phyloP scores from a whole-genome alignment of 2,797 vertebrate genomes.

The Cynopterus sphinx region DNA sequence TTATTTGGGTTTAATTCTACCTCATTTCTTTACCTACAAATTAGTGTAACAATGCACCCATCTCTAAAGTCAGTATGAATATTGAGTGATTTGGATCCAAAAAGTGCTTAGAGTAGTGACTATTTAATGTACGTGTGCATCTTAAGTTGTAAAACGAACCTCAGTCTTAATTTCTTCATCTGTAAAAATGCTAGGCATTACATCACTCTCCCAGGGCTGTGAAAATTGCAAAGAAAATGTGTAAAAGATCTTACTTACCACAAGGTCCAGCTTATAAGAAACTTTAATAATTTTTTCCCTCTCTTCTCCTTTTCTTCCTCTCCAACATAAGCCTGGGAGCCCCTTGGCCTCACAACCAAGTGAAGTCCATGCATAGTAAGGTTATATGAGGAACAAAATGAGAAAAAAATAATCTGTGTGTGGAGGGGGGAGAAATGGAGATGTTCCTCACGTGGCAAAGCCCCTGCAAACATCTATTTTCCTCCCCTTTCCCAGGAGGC shows the following conservation, averaged over 20 bases:
- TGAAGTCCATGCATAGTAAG: neutral
- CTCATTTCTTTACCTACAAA: neutral
- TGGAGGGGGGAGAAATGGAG: neutral
- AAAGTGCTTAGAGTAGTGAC: neutral
- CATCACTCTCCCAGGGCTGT: neutral
- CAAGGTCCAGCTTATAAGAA: neutral
- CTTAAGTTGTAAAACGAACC: neutral
- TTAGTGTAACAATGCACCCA: neutral
- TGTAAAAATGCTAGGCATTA: neutral
- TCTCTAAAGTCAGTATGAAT: neutral
- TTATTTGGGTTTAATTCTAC: neutral
- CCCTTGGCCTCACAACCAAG: neutral
- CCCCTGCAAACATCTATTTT: neutral
- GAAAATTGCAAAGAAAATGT: constrained; percentile 2
- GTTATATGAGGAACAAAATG: neutral
- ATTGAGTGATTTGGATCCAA: neutral
- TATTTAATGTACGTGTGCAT: neutral
- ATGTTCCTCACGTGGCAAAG: neutral
- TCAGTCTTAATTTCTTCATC: neutral
- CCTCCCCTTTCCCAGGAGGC: neutral
- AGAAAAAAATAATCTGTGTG: no score
- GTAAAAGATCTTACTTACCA: neutral
- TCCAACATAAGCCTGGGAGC: neutral
- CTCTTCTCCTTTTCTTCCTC: neutral
- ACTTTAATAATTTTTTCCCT: neutral